Percentiles rank a stretch among this genome's conserved stretches.
phyloP scores from a whole-genome alignment of 2,113 vertebrate species.

The Prinia subflava region DNA sequence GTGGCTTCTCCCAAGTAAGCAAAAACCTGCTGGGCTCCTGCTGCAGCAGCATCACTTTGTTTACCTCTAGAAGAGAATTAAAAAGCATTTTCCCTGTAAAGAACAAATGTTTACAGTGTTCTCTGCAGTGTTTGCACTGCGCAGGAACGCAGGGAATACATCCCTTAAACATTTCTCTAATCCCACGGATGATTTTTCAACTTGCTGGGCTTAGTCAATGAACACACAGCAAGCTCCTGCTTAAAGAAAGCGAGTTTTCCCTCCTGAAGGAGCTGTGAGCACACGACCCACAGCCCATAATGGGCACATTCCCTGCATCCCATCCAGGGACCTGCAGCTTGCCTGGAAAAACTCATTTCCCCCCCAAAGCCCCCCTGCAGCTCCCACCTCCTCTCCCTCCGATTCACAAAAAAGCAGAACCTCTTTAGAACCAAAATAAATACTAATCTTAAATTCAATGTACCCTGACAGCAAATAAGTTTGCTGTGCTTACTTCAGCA shows the following conservation, averaged over 20 bases:
- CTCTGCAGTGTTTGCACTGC: accelerated
- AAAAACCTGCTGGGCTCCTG: background rate
- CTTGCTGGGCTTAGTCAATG: background rate
- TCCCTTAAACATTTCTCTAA: background rate
- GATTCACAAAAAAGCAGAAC: conserved; percentile 79
- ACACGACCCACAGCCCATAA: accelerated
- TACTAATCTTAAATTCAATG: conserved; percentile 92
- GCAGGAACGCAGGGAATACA: accelerated
- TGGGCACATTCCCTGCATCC: accelerated
- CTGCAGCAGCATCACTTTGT: background rate
- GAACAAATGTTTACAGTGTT: background rate
- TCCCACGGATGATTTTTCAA: background rate
- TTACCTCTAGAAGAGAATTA: background rate
- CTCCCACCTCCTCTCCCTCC: conserved; percentile 46
- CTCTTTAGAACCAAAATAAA: conserved; percentile 88
- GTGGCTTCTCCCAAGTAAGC: background rate
- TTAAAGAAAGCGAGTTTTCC: background rate
- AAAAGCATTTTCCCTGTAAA: background rate
- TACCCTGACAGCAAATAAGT: conserved; percentile 90
- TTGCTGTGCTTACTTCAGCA: conserved; percentile 88
- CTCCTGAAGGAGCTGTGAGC: background rate
- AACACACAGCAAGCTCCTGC: background rate
- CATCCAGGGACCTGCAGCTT: background rate
- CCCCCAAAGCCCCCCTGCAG: background rate
- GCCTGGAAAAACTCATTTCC: background rate